Percentiles rank a stretch among this genome's conserved stretches.
Evolutionary conservation across 2,113 vertebrate species (phyloP).

Genomic region (Nothobranchius kuhntae): DNA sequence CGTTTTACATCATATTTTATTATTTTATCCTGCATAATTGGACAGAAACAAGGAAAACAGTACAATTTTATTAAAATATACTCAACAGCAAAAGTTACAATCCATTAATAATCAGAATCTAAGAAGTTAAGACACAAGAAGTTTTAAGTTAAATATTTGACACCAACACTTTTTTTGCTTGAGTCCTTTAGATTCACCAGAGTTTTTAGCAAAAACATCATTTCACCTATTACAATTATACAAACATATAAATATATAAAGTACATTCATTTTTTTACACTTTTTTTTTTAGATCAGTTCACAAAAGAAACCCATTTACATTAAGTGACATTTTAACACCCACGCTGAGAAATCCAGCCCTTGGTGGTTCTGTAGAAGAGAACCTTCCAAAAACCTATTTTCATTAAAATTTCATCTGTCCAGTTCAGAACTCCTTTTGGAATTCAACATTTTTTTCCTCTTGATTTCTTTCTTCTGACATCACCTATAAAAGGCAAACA

Average conservation of each 20-base stretch:
- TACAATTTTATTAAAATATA: constrained; percentile 69
- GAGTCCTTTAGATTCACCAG: constrained; percentile 29
- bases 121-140: constrained; percentile 36
- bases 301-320: constrained; percentile 40
- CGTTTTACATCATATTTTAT: background rate
- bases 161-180: constrained; percentile 31
- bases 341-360: constrained; percentile 13
- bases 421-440: constrained; percentile 24
- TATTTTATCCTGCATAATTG: background rate
- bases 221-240: constrained; percentile 52
- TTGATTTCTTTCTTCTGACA: constrained; percentile 71
- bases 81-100: constrained; percentile 67
- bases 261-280: constrained; percentile 25
- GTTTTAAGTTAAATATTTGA: constrained; percentile 45
- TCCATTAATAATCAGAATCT: constrained; percentile 26
- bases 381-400: constrained; percentile 8
- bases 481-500: constrained; percentile 61
- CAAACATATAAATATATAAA: constrained; percentile 60
- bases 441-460: constrained; percentile 74
- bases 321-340: constrained; percentile 50
- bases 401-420: constrained; percentile 32
- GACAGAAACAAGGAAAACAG: constrained; percentile 1
- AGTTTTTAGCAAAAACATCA: constrained; percentile 39
- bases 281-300: constrained; percentile 17
- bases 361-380: constrained; percentile 9